These are phyloP conservation scores for Siniperca obscura DNA, from an alignment of 2,797 vertebrate genomes.

Conservation along the genomic window DNA sequence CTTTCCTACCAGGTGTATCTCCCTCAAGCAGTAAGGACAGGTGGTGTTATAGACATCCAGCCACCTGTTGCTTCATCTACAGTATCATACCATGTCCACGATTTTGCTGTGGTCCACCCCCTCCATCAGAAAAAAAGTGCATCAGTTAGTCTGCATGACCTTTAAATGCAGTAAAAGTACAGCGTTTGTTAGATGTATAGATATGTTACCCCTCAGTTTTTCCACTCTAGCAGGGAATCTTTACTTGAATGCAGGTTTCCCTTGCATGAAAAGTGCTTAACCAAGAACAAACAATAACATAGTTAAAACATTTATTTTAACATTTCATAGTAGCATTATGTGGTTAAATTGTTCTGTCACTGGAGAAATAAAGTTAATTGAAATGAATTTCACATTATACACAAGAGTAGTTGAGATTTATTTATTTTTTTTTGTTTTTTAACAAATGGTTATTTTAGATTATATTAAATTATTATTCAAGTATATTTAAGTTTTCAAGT, in stretches of 20 bases:
- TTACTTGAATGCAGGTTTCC: background rate
- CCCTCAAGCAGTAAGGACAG: background rate
- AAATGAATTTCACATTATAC: no score
- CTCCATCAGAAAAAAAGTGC: no score
- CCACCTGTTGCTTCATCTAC: background rate
- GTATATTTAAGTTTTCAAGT: no score
- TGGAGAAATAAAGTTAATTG: background rate
- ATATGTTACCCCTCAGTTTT: no score
- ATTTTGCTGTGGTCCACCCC: no score
- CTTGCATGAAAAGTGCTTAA: background rate
- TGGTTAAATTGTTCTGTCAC: background rate
- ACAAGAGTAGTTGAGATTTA: no score
- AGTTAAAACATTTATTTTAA: background rate
- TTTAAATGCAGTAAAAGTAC: background rate
- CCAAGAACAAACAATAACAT: background rate
- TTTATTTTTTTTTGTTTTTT: no score
- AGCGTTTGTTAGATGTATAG: background rate
- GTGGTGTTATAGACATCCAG: background rate
- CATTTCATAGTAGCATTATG: background rate
- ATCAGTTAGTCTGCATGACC: background rate
- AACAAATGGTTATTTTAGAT: no score
- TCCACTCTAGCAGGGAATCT: background rate
- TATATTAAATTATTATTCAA: no score
- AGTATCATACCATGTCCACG: background rate
- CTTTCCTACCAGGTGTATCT: background rate